These are phyloP conservation scores for Pachyseris speciosa DNA, from an alignment of 64 coral and sea anemone genomes.

Conservation along the genomic window DNA sequence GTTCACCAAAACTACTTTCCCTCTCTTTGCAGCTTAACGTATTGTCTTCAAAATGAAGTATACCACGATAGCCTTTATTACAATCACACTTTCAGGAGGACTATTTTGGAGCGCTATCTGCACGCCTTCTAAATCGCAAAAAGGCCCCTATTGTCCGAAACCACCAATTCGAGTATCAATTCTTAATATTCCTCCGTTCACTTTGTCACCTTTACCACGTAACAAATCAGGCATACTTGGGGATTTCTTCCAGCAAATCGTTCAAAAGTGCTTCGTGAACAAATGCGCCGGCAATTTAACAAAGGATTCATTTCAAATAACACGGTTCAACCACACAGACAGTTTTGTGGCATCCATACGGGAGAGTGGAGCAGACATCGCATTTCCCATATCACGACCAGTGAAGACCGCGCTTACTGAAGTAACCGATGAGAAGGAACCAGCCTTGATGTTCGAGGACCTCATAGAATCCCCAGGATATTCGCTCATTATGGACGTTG, in stretches of 20 bases:
- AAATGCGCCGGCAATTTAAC: neutral
- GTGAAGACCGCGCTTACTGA: neutral
- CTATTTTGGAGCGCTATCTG: neutral
- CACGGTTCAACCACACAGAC: neutral
- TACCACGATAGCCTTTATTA: neutral
- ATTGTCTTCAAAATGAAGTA: neutral
- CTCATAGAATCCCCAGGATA: constrained; percentile 11
- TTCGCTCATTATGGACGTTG: constrained; percentile 31
- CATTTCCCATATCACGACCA: neutral
- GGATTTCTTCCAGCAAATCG: neutral
- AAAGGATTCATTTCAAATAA: neutral
- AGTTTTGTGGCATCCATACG: neutral
- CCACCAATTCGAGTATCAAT: neutral
- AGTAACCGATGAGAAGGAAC: neutral
- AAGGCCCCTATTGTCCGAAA: accelerated
- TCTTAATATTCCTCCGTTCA: neutral
- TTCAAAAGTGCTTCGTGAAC: neutral
- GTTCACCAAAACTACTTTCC: neutral
- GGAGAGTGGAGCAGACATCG: neutral
- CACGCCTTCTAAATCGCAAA: neutral
- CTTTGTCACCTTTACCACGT: neutral
- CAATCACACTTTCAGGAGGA: neutral
- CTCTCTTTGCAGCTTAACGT: neutral
- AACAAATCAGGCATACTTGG: neutral
- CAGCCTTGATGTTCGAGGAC: neutral